Base-by-base conservation (phyloP, 2,113 vertebrate species). In the Lophochroa leadbeateri region DNA sequence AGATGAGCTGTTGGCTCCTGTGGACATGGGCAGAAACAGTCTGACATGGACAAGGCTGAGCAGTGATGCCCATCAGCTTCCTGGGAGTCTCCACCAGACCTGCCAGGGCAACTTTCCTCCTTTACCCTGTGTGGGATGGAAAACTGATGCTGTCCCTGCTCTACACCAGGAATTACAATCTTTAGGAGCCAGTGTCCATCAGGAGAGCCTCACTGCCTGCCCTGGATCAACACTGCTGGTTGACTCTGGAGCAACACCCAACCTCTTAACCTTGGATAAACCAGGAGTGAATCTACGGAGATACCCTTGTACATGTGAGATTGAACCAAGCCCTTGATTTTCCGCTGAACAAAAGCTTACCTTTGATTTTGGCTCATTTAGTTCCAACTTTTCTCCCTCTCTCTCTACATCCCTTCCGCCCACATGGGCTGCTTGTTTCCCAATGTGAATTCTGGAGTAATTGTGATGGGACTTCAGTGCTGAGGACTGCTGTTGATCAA, bases 281-380 rank as follows among this genome's bases (percentile, higher is more conserved):
- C 13, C 71, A 27, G 37, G 39, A 50, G 15, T 35, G 27, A 77
- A 63, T 49, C 60, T 24, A 19, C 0, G 2, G 55, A 64, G 27
- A 24, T 3, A 16, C 14, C 9, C 20, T 29, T 50, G 21, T 21
- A 6, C 0, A 1, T 2, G 4, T 27, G 44, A 72, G 78, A 7
- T 33, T 3, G 1, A 31, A 44, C n/a, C 41, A 29, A 69, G 13
- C 13, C 81, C 74, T 76, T 57, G 29, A 27, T 90, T 84, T 89
- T 52, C 52, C 53, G 37, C 17, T 17, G 41, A 82, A 39, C 20
- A 46, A 29, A 82, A 96, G 82, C 80, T 94, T 37, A 13, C 50
- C 57, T 69, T 65, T 19, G 24, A 33, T 78, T 79, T 46, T 79
- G 57, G 19, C 28, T 94, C 52, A 68, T 84, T 82, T 50, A 58